Conservation (phyloP, 2,888 invertebrate species). For the Orchesella flavescens region DNA sequence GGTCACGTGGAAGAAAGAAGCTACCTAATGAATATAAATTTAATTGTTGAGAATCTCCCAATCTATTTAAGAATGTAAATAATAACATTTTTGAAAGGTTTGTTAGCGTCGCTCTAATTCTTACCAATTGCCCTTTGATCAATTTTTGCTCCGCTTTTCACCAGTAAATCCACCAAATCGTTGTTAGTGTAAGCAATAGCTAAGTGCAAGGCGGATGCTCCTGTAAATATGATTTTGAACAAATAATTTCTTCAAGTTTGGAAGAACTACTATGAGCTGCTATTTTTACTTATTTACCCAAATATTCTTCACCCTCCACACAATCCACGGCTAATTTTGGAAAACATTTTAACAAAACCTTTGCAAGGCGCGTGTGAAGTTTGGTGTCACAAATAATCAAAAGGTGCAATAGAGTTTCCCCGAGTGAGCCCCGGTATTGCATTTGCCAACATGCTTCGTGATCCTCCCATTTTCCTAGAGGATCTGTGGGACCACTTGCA, state of each 20-base stretch:
- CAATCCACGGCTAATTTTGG: constrained; percentile 93
- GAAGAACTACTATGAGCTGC: too few relatives aligned
- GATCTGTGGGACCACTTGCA: constrained; percentile 89
- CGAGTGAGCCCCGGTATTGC: constrained; percentile 94
- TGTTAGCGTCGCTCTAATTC: background rate
- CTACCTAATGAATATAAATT: constrained; percentile 77
- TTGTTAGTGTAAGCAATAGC: constrained; percentile 98
- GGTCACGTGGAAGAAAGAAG: constrained; percentile 96
- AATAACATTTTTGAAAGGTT: background rate
- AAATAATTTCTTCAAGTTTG: too few relatives aligned
- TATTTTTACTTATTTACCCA: too few relatives aligned
- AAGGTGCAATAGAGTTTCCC: constrained; percentile 95
- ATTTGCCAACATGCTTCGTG: constrained; percentile 98
- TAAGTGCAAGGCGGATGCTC: constrained; percentile 93
- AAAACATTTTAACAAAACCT: constrained; percentile 91
- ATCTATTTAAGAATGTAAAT: too few relatives aligned
- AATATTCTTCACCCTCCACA: constrained; percentile 97
- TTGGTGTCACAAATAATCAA: constrained; percentile 95
- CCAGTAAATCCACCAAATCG: constrained; percentile 92
- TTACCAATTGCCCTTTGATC: constrained; percentile 87
- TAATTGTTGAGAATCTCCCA: background rate
- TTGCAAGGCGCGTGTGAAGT: constrained; percentile 86
- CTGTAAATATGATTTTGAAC: constrained; percentile 75
- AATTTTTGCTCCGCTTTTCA: constrained; percentile 93
- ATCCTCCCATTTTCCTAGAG: constrained; percentile 89